These are phyloP conservation scores for Cryptomyrus ogoouensis DNA, from an alignment of 2,113 vertebrate species.

Conservation along the genomic window DNA sequence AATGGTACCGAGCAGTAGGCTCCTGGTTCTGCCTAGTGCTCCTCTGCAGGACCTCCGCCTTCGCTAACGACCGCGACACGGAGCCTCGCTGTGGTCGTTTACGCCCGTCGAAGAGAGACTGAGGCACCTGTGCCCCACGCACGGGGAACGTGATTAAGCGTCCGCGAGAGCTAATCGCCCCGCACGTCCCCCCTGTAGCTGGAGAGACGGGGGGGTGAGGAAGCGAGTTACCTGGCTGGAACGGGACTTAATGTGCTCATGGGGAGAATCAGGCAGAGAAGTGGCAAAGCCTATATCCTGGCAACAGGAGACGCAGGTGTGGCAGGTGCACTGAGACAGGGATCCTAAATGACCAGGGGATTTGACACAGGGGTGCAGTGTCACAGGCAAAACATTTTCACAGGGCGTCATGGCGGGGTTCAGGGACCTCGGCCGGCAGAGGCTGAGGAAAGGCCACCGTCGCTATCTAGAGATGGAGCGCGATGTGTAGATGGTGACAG, in stretches of 20 bases:
- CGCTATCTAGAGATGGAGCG: neutral
- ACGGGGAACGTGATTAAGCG: neutral
- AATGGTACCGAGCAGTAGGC: neutral
- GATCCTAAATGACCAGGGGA: neutral
- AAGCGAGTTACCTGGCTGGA: neutral
- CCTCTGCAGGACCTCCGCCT: neutral
- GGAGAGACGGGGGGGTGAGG: conserved; percentile 24
- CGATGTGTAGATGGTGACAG: neutral
- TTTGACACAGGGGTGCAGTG: no score
- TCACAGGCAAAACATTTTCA: neutral
- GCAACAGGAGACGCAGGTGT: neutral
- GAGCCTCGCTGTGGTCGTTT: neutral
- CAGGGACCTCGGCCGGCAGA: neutral
- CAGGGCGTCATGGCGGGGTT: neutral
- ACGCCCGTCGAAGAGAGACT: neutral
- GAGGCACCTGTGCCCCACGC: neutral
- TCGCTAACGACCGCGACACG: neutral
- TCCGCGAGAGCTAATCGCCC: neutral
- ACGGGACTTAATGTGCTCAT: neutral
- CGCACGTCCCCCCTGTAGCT: neutral
- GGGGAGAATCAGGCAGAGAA: conserved; percentile 1
- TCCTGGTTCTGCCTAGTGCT: neutral
- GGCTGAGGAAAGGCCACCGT: neutral
- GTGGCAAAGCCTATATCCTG: neutral
- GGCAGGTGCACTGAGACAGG: neutral